Evolutionary conservation across 2,888 invertebrate species (phyloP), one percentile per base, ranked within the genome.

Genomic region (Pseudococcus viburni): DNA sequence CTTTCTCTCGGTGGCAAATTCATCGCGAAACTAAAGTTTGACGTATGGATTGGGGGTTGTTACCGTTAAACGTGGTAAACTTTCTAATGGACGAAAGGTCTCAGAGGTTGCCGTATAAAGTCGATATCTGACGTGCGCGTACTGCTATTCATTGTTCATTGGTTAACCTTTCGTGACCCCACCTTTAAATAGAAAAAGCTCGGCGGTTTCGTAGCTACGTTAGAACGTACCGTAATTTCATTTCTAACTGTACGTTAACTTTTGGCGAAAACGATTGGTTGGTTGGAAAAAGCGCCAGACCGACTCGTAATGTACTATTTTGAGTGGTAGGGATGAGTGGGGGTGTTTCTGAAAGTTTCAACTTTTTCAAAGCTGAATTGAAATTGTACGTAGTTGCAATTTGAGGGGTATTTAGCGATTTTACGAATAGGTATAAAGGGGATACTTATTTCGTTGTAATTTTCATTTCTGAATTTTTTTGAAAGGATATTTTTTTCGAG

Each of bases 11-110:
- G 26, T 33, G 26, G 15, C 33, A 73, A 73, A 33, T 73, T 73
- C 73, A 46, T 46, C 46, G 80, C 19, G 80, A 12, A 42, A 33
- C 19, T 22, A 83, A 46, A 33, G 15, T 73, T 83, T 46, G 80
- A 83, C 80, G 80, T 83, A 83, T 73, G 73, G 80, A 83, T 83
- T 83, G 55, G 80, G 77, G 88, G 80, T 48, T 77, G 77, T 88
- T 51, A 87, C 42, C 88, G 83, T 88, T 83, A 83, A 88, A 80
- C 39, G 83, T 46, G 55, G 80, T 88, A 77, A 83, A 83, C 88
- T 88, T 88, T 88, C 88, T 88, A 88, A 88, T 88, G 88, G 88
- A 88, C 80, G 83, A 88, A 88, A 88, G 88, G 88, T 88, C 88
- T 88, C 88, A 83, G 88, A 88, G 88, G 88, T 88, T 88, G 88